Evolutionary conservation across 37 sponge, comb jelly and placozoan genomes (phyloP).

Genomic region (Corticium candelabrum): DNA sequence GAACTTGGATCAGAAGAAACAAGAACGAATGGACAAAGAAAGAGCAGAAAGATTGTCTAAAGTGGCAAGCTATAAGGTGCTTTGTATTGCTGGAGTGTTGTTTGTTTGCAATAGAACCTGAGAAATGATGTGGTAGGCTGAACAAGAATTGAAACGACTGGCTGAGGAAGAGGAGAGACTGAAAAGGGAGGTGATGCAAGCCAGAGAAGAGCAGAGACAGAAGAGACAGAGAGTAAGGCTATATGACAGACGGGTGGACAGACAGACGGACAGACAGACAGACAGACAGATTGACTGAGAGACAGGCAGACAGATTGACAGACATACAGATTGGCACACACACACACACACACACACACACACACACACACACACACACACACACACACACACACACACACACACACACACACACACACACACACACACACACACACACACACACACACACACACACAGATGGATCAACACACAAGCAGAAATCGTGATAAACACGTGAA

Average conservation of each 20-base stretch:
- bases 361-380: slow-evolving; percentile 5
- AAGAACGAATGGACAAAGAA: slow-evolving; percentile 22
- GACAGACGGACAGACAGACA: too few relatives aligned
- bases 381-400: slow-evolving; percentile 5
- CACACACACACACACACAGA: too few relatives aligned
- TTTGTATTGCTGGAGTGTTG: too few relatives aligned
- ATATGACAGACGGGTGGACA: too few relatives aligned
- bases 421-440: not conserved
- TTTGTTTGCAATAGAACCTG: not conserved
- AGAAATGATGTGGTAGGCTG: not conserved
- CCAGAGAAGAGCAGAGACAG: not conserved
- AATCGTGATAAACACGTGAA: not conserved
- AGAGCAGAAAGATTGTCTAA: slow-evolving; percentile 28
- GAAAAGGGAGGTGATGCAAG: not conserved
- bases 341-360: not conserved
- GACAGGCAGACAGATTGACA: too few relatives aligned
- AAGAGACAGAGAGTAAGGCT: not conserved
- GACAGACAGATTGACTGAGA: too few relatives aligned
- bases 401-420: not conserved
- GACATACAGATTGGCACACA: too few relatives aligned
- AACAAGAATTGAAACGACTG: not conserved
- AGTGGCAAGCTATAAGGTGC: slow-evolving; percentile 34
- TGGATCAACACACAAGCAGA: too few relatives aligned
- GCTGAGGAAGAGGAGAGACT: not conserved
- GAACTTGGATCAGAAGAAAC: slow-evolving; percentile 2